phyloP scores from a whole-genome alignment of 2,113 vertebrate species.

The Bambusicola thoracicus region DNA sequence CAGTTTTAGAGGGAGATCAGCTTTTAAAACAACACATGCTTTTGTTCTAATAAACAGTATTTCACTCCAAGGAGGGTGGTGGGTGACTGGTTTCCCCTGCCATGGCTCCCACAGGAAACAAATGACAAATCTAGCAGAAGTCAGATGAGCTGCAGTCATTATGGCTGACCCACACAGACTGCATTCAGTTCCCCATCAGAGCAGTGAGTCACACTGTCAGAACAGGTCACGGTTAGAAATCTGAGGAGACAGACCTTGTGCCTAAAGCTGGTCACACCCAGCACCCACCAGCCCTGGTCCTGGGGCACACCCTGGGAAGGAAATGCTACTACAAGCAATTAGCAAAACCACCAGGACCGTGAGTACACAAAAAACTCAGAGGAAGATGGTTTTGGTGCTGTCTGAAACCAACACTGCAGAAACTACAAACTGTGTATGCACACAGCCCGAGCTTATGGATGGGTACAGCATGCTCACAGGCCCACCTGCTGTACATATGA shows the following conservation, averaged over 20 bases:
- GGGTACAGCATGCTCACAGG: background rate
- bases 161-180: background rate
- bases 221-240: background rate
- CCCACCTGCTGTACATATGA: background rate
- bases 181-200: fast-evolving
- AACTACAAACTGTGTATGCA: background rate
- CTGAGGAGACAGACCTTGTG: background rate
- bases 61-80: background rate
- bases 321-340: background rate
- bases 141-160: background rate
- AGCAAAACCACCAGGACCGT: background rate
- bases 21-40: background rate
- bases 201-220: background rate
- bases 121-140: background rate
- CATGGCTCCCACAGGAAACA: background rate
- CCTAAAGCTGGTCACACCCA: background rate
- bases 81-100: background rate
- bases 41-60: constrained; percentile 15
- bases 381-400: background rate
- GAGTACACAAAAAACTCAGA: background rate
- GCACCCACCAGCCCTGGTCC: background rate
- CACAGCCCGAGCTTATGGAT: background rate
- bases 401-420: background rate
- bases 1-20: background rate
- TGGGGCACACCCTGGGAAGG: background rate